phyloP scores from a whole-genome alignment of 2,797 vertebrate genomes.

The Myotis planiceps region DNA sequence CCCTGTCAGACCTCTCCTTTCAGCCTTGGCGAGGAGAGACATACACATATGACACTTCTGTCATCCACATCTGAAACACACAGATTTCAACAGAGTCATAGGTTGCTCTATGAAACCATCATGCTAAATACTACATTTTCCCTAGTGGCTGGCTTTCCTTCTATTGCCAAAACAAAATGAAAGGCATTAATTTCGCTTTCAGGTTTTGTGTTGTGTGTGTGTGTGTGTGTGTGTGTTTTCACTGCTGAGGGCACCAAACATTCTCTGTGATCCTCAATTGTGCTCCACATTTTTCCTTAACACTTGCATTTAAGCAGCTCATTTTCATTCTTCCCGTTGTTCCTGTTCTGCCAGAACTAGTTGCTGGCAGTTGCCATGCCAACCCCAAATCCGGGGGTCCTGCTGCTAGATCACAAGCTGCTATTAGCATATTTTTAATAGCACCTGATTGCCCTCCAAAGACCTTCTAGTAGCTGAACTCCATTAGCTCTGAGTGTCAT shows the following conservation, averaged over 20 bases:
- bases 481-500: constrained; percentile 58
- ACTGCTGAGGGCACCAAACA: background rate
- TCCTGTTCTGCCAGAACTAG: constrained; percentile 64
- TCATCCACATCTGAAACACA: constrained; percentile 51
- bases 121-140: background rate
- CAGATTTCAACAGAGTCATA: constrained; percentile 25
- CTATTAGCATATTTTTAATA: constrained; percentile 79
- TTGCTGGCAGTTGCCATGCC: constrained; percentile 77
- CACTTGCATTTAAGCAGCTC: constrained; percentile 66
- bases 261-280: constrained; percentile 1
- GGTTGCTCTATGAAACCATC: constrained; percentile 27
- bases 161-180: background rate
- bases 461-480: constrained; percentile 65
- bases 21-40: constrained; percentile 53
- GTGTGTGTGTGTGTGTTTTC: background rate
- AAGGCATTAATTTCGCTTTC: background rate
- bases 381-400: constrained; percentile 79
- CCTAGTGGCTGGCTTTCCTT: background rate
- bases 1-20: constrained; percentile 60
- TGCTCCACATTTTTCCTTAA: constrained; percentile 56
- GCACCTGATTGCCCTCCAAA: constrained; percentile 77
- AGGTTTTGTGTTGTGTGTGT: background rate
- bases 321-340: constrained; percentile 65
- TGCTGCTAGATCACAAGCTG: constrained; percentile 68
- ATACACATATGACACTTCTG: constrained; percentile 46